Evolutionary conservation across 2,113 vertebrate species (phyloP).

Genomic region (Australoheros scitulus): DNA sequence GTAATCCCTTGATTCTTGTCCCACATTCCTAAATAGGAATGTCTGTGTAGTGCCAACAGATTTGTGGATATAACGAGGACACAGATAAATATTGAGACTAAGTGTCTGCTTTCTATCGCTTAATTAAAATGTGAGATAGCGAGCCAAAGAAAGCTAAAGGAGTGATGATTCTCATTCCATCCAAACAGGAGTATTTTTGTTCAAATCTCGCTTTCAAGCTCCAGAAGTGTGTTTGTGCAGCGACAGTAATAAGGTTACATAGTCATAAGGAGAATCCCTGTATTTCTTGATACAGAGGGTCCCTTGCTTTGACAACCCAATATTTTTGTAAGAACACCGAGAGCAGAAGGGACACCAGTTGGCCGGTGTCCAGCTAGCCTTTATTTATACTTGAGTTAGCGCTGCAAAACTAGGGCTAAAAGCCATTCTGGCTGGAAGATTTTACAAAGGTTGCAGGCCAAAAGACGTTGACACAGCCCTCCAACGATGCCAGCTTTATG

Average conservation of each 20-base stretch:
- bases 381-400: constrained; percentile 64
- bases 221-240: background rate
- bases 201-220: background rate
- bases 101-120: background rate
- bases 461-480: constrained; percentile 60
- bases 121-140: constrained; percentile 1
- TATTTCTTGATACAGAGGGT: constrained; percentile 38
- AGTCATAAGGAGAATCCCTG: constrained; percentile 35
- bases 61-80: constrained; percentile 35
- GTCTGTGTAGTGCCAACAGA: constrained; percentile 17
- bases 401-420: constrained; percentile 39
- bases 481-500: constrained; percentile 65
- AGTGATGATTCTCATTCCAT: constrained; percentile 6
- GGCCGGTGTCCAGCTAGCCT: constrained; percentile 52
- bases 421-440: constrained; percentile 43
- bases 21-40: constrained; percentile 40
- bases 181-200: background rate
- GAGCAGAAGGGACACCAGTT: constrained; percentile 32
- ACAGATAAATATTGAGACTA: constrained; percentile 2
- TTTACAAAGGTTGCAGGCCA: constrained; percentile 65
- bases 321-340: constrained; percentile 36
- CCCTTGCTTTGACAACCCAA: constrained; percentile 18
- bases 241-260: background rate
- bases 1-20: constrained; percentile 43
- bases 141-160: background rate